phyloP scores from a whole-genome alignment of 1,140 invertebrate species.

The Bathynomus jamesi region DNA sequence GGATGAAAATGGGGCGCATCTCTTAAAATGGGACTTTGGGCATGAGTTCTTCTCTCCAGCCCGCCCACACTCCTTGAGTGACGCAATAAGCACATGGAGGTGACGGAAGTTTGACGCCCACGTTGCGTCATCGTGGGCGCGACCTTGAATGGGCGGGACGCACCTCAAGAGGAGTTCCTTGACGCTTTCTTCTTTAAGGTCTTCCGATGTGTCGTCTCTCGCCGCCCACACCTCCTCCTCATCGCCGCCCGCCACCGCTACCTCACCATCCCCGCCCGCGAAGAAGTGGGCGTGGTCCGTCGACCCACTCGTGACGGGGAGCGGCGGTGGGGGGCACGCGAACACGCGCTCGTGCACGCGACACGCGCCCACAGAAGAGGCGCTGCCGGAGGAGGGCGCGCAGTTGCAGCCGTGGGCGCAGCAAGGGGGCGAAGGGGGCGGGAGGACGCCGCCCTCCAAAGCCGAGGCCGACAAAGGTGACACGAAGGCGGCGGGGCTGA shows the following conservation, averaged over 20 bases:
- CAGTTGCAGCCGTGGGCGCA: conserved; percentile 24
- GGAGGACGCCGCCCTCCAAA: conserved; percentile 39
- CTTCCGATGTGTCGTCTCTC: conserved; percentile 14
- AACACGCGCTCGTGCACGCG: conserved; percentile 29
- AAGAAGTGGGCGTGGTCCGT: conserved; percentile 38
- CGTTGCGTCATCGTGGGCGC: background rate
- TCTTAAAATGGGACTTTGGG: too few species aligned
- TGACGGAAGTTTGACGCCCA: background rate
- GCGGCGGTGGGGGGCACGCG: conserved; percentile 27
- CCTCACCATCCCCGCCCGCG: conserved; percentile 43
- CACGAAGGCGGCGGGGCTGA: conserved; percentile 14
- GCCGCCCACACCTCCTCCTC: conserved; percentile 15
- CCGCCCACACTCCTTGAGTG: background rate
- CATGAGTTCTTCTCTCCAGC: too few species aligned
- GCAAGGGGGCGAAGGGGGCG: conserved; percentile 38
- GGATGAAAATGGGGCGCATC: too few species aligned
- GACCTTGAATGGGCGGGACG: background rate
- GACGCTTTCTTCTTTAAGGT: conserved; percentile 16
- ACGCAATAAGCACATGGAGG: background rate
- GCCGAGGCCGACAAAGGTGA: conserved; percentile 22
- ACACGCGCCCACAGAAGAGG: conserved; percentile 25
- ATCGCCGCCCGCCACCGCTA: conserved; percentile 30
- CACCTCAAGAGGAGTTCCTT: conserved; percentile 19
- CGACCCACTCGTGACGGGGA: conserved; percentile 23
- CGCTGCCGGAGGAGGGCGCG: conserved; percentile 19